Base-by-base conservation (phyloP, 2,888 invertebrate genomes). In the Phengaris alcon region DNA sequence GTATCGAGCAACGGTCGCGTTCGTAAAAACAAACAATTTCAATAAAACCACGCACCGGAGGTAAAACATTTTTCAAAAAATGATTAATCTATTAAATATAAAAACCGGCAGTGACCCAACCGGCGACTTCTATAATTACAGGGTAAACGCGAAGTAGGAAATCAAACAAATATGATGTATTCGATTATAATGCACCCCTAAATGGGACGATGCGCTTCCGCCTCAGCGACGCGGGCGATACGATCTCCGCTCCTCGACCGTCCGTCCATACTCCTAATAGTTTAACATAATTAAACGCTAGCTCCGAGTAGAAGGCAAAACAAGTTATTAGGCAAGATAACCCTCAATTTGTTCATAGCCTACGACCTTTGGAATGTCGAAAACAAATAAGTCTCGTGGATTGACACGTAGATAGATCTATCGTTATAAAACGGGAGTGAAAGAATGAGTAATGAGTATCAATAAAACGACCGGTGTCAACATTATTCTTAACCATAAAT, bases 131-230 rank as follows among this genome's bases (percentile, higher is more conserved):
- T 93, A 90, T 93, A 93, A 93, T 93, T 91, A 93, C 90, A 91
- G 92, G 91, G 90, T 91, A 89, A 92, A 91, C 89, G 89, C 87
- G 89, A 90, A 89, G 92, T 93, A 91, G 91, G 93, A 93, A 93
- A 94, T 93, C 94, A 94, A 94, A 94, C 93, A 94, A 93, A 93
- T 93, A 93, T 94, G 94, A 94, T 94, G 93, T 92, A 94, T 94
- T 88, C 91, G 93, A 91, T 93, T 94, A 93, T 93, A 93, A 94
- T 94, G 93, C 93, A 93, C 91, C 93, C 93, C 87, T 93, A 93
- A 93, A 93, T 92, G 90, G 90, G 88, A 86, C 85, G 91, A 90
- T 90, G 91, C 90, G 92, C 90, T 93, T 93, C 93, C 93, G 91
- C 92, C 89, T 89, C 84, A 48, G 48, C 48, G 85, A 84, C 85